phyloP scores from a whole-genome alignment of 2,113 vertebrate species.

The Apus apus region DNA sequence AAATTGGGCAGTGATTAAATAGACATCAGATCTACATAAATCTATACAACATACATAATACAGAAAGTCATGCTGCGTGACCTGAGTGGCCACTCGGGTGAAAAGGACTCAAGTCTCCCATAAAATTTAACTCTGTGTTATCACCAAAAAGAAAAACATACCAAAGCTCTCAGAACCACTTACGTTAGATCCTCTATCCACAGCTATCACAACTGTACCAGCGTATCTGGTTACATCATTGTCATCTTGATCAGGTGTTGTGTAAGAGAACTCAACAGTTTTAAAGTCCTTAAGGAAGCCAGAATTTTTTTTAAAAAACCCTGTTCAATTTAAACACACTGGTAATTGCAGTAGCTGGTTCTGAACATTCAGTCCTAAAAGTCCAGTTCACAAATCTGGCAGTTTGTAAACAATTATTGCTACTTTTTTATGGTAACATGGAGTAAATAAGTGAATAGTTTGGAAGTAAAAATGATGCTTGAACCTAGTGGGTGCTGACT shows the following conservation, averaged over 20 bases:
- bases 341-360: neutral
- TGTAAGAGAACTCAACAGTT: neutral
- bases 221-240: constrained; percentile 9
- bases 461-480: neutral
- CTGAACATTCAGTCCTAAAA: neutral
- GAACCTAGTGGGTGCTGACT: neutral
- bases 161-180: neutral
- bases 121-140: constrained; percentile 8
- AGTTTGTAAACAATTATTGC: neutral
- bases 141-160: neutral
- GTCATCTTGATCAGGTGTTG: neutral
- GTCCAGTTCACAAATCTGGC: neutral
- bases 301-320: neutral
- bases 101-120: neutral
- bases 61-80: neutral
- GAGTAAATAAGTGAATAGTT: neutral
- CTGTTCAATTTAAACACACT: neutral
- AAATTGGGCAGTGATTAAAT: constrained; percentile 39
- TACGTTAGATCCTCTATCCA: constrained; percentile 9
- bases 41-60: constrained; percentile 3
- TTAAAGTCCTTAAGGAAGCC: neutral
- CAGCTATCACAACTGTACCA: constrained; percentile 14
- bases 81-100: neutral
- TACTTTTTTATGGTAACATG: neutral
- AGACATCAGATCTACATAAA: constrained; percentile 22